These are phyloP conservation scores for Caenorhabditis inopinata DNA, from an alignment of 1,140 invertebrate species.

Conservation along the genomic window DNA sequence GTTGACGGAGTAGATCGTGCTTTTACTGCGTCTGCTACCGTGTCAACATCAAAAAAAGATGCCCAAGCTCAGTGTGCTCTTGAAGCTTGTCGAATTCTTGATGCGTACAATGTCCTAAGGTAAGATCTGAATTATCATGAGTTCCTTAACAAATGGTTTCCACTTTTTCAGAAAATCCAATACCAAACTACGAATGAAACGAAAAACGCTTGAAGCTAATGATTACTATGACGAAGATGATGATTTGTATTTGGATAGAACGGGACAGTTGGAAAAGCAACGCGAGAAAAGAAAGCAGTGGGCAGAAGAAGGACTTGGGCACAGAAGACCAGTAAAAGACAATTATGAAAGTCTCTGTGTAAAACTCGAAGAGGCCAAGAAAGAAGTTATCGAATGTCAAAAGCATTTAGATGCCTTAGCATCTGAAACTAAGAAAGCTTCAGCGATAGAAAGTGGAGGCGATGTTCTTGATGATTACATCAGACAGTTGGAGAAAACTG, in stretches of 20 bases:
- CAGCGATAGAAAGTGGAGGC: not conserved
- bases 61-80: slow-evolving; percentile 86
- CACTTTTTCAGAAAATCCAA: slow-evolving; percentile 66
- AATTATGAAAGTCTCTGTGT: slow-evolving; percentile 75
- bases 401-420: slow-evolving; percentile 18
- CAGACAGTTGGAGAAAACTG: slow-evolving; percentile 19
- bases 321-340: slow-evolving; percentile 69
- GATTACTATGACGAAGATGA: slow-evolving; percentile 96
- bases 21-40: slow-evolving; percentile 79
- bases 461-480: slow-evolving; percentile 40
- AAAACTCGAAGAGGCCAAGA: slow-evolving; percentile 36
- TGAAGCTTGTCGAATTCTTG: slow-evolving; percentile 87
- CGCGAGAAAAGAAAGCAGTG: slow-evolving; percentile 77
- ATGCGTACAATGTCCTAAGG: slow-evolving; percentile 78
- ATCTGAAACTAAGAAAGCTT: not conserved
- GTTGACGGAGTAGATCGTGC: slow-evolving; percentile 73
- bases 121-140: slow-evolving; percentile 68
- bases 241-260: slow-evolving; percentile 90
- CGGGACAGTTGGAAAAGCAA: slow-evolving; percentile 86
- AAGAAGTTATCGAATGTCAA: slow-evolving; percentile 36
- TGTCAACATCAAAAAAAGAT: slow-evolving; percentile 90
- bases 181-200: slow-evolving; percentile 38
- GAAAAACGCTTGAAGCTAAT: slow-evolving; percentile 80
- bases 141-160: too few species aligned
- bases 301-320: slow-evolving; percentile 64